Evolutionary conservation across 2,888 invertebrate genomes (phyloP).

Genomic region (Ecliptopera silaceata): DNA sequence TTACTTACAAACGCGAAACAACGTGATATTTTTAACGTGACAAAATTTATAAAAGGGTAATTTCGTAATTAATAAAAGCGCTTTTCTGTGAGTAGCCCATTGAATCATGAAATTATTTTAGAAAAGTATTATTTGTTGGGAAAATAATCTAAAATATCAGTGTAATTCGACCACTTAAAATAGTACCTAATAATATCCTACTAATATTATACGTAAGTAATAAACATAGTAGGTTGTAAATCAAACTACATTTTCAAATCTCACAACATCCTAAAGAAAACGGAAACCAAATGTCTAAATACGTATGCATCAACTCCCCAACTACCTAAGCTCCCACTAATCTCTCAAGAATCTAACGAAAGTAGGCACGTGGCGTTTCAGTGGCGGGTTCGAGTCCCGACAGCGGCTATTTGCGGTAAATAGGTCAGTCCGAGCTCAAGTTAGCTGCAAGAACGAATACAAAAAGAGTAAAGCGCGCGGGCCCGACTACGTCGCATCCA

Average conservation of each 20-base stretch:
- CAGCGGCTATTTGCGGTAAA: constrained; percentile 78
- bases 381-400: constrained; percentile 58
- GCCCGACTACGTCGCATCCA: constrained; percentile 39
- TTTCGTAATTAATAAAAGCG: too few relatives aligned
- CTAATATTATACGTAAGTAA: too few relatives aligned
- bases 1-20: too few relatives aligned
- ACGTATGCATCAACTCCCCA: constrained; percentile 7
- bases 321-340: constrained; percentile 31
- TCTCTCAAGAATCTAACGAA: constrained; percentile 35
- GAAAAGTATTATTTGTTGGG: too few relatives aligned
- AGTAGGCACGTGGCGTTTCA: constrained; percentile 58
- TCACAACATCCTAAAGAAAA: background rate
- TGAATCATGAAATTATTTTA: too few relatives aligned
- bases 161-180: too few relatives aligned
- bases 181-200: too few relatives aligned
- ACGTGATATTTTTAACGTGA: too few relatives aligned
- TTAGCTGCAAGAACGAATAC: constrained; percentile 81
- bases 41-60: too few relatives aligned
- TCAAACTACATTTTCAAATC: background rate
- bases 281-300: constrained; percentile 2
- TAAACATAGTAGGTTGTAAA: too few relatives aligned
- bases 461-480: constrained; percentile 78
- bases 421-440: constrained; percentile 78
- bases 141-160: too few relatives aligned
- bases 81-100: too few relatives aligned